Percentiles rank a stretch among this genome's conserved stretches.
Evolutionary conservation across 2,797 vertebrate genomes (phyloP).

Genomic region (Podarcis lilfordi): DNA sequence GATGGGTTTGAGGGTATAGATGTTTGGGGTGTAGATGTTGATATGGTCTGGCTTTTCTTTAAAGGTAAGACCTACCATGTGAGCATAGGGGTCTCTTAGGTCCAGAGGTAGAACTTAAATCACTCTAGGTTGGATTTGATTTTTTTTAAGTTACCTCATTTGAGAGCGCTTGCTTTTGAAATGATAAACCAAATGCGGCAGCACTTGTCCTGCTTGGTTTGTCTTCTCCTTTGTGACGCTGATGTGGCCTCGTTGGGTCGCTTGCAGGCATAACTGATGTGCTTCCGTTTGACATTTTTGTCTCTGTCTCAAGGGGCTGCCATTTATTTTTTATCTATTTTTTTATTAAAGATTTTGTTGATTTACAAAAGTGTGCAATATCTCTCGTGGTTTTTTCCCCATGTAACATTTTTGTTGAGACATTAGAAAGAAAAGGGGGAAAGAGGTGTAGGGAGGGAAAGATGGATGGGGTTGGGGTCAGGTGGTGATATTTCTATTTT

Average conservation of each 20-base stretch:
- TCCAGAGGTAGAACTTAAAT: background rate
- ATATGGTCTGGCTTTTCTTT: background rate
- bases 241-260: constrained; percentile 17
- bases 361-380: no score
- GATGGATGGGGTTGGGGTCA: no score
- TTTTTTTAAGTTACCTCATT: background rate
- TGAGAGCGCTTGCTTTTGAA: background rate
- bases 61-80: background rate
- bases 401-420: no score
- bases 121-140: background rate
- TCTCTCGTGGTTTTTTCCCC: no score
- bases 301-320: constrained; percentile 21
- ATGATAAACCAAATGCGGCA: background rate
- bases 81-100: background rate
- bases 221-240: constrained; percentile 6
- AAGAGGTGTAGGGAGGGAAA: no score
- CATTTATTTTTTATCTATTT: background rate
- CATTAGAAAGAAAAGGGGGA: no score
- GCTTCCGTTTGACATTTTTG: constrained; percentile 40
- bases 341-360: no score
- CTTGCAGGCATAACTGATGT: background rate
- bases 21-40: background rate
- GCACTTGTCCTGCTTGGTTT: background rate
- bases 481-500: no score
- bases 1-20: background rate